Percentiles rank a stretch among this genome's conserved stretches.
Conservation (phyloP, 2,113 vertebrate genomes). For the Spermophilus dauricus region DNA sequence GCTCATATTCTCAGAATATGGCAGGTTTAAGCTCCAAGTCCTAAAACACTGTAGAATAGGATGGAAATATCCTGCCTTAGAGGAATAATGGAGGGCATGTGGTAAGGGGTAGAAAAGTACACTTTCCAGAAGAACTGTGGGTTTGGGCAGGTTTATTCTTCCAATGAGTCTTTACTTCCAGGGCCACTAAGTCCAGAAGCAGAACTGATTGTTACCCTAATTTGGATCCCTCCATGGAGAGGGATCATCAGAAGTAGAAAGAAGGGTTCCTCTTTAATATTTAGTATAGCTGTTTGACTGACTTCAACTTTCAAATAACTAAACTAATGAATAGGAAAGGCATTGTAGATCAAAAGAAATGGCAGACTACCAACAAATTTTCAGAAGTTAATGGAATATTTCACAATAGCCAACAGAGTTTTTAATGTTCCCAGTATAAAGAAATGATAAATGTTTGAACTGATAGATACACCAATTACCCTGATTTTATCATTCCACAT, state of each 20-base stretch:
- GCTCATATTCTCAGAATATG: not conserved
- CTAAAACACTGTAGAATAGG: not conserved
- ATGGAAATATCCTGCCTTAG: not conserved
- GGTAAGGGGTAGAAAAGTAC: fast-evolving
- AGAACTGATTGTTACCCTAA: not conserved
- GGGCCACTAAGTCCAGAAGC: not conserved
- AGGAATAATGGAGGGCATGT: not conserved
- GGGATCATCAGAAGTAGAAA: not conserved
- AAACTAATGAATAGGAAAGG: not conserved
- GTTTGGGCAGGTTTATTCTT: not conserved
- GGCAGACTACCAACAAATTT: not conserved
- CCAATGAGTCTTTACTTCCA: not conserved
- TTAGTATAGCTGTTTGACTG: not conserved
- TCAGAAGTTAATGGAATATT: not conserved
- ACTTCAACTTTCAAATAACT: not conserved
- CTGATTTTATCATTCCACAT: not conserved
- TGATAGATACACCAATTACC: not conserved
- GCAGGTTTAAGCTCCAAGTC: not conserved
- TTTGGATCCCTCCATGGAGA: not conserved
- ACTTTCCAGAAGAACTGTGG: not conserved
- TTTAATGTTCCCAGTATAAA: not conserved
- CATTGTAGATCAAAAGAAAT: not conserved
- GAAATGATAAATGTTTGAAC: not conserved
- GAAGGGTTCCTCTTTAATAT: not conserved
- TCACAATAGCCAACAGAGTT: not conserved